Evolutionary conservation across 35 echinoderm and acorn worm genomes (phyloP), one percentile per base, ranked within the genome.

Genomic region (Diadema setosum): DNA sequence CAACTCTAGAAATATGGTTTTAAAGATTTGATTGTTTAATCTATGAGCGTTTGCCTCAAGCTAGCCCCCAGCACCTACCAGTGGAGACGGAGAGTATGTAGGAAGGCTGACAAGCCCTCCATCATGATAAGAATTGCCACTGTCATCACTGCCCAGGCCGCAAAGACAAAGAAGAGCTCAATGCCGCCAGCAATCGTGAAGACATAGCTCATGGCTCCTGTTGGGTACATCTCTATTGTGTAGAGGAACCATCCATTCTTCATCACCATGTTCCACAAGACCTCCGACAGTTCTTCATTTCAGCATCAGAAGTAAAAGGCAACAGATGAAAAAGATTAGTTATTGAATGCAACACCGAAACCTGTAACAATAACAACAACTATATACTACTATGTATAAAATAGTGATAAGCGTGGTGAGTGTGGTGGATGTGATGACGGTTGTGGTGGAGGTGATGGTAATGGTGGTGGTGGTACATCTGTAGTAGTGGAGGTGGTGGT

Each of bases 201-300:
- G 42, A 85, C 59, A 24, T 35, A 85, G 0, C n/a, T 40, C 43
- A 23, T 40, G 24, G 26, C 17, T 18, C 46, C 43, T 3, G 35
- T 52, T 6, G 35, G 33, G 26, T 55, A 39, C 20, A 61, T 30
- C 32, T 63, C 64, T 33, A 41, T 17, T 9, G 37, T 1, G n/a
- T 59, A 29, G 5, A 89, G 24, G 4, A 12, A 16, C 17, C 89
- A 55, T 33, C 85, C 93, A 1, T 88, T 52, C 14, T 80, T 46
- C 89, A 98, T 83, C 42, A 94, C 95, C 95, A 98, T 98, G 1
- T 59, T 88, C 96, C 96, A 98, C 2, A 98, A 65, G 8, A 98
- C 96, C 35, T 92, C 96, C 12, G 96, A 98, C 5, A 98, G 83
- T 44, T 98, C 96, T 98, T 58, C 15, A 60, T n/a, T n/a, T n/a